phyloP scores from a whole-genome alignment of 2,113 vertebrate genomes.

The Nycticryphes semicollaris region DNA sequence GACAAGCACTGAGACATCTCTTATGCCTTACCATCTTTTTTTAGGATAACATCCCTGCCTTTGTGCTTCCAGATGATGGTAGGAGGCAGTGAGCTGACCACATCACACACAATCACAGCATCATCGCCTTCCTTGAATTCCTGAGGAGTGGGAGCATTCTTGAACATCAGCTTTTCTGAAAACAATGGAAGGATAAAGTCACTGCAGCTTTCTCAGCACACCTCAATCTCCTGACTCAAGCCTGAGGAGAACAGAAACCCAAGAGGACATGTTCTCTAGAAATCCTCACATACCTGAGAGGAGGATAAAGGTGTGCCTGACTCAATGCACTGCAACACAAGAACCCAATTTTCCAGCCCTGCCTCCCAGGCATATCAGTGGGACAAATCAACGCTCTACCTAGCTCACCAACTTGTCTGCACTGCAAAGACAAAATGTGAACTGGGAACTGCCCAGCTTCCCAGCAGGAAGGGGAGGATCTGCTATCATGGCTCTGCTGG shows the following conservation, averaged over 20 bases:
- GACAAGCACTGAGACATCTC: background rate
- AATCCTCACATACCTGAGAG: rapidly evolving
- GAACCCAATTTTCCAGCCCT: background rate
- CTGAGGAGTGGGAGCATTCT: conserved; percentile 91
- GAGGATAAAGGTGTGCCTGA: background rate
- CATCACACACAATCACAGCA: conserved; percentile 90
- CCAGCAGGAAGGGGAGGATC: background rate
- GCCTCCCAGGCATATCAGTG: background rate
- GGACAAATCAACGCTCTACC: background rate
- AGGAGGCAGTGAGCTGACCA: conserved; percentile 90
- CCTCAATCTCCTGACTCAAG: background rate
- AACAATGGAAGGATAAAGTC: background rate
- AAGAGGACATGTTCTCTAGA: background rate
- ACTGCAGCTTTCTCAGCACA: background rate
- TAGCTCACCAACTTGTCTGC: background rate
- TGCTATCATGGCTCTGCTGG: background rate
- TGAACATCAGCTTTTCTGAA: conserved; percentile 96
- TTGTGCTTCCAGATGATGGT: conserved; percentile 94
- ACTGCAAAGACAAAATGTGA: background rate
- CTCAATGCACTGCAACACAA: background rate
- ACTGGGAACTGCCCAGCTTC: background rate
- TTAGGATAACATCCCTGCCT: conserved; percentile 86
- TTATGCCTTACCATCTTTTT: conserved; percentile 89
- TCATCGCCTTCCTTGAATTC: conserved; percentile 93
- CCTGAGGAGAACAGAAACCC: background rate